Base-by-base conservation (phyloP, 2,113 vertebrate genomes). In the Tinamus guttatus region DNA sequence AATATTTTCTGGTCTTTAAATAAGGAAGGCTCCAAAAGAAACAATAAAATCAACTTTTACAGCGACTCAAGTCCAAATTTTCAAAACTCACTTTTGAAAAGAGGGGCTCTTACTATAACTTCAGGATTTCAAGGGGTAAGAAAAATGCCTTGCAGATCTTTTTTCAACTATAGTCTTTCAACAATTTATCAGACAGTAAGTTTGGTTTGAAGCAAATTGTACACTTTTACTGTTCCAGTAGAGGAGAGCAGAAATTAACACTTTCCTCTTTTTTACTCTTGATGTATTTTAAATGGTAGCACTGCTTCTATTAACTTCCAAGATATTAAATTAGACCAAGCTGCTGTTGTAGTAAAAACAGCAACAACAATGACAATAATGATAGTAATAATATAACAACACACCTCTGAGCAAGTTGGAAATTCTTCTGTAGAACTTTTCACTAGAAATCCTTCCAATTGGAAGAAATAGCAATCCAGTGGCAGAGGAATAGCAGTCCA, bases 171-270 rank as follows among this genome's bases (percentile, higher is more conserved):
- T 9, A 86, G 51, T 34, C 18, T 18, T 19, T 51, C 24, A 51
- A 51, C 47, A 51, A 20, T 45, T 52, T 56, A 56, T 30, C 54
- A 17, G 81, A n/a, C 17, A 85, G 51, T 8, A 60, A 2, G 34
- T 62, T 43, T 65, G 2, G 77, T 65, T 86, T 49, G 27, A 90
- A 95, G 67, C 20, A 32, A 86, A 90, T 77, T 81, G 30, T 69
- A 5, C 52, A 54, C 70, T 80, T 86, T 83, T 24, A 65, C 22
- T 43, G 8, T 58, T 94, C 85, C 82, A 90, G 90, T 77, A 68
- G 34, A 80, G 45, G 58, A 11, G 11, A 77, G 83, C 49, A 65
- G 13, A 28, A 81, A 69, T 27, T 85, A 43, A 62, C 30, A 43
- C 67, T 47, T 47, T 47, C 20, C 20, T 19, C 9, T 47, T 47